A percentile compares a stretch with the other conserved stretches of the same genome.
Conservation (phyloP, 2,113 vertebrate genomes). For the Oreochromis niloticus region DNA sequence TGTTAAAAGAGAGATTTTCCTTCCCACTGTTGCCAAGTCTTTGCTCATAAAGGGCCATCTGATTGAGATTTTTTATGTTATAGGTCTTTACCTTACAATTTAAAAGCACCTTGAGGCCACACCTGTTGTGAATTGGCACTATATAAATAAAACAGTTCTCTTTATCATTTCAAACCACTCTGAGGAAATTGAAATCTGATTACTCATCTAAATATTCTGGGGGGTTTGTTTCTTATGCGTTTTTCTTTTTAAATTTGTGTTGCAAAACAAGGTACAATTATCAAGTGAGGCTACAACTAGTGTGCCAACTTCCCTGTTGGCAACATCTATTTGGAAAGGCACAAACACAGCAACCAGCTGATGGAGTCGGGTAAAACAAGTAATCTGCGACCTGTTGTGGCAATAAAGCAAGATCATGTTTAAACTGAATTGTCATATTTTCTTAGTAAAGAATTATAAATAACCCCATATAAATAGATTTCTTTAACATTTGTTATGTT, state of each 20-base stretch:
- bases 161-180: neutral
- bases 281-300: neutral
- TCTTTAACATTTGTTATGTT: neutral
- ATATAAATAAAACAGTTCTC: neutral
- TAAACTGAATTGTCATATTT: neutral
- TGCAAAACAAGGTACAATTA: neutral
- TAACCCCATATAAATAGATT: neutral
- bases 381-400: neutral
- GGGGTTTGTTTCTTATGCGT: fast-evolving
- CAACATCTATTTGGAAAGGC: neutral
- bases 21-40: neutral
- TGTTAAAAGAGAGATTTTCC: neutral
- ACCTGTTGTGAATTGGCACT: neutral
- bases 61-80: neutral
- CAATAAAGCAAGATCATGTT: neutral
- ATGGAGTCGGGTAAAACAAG: neutral
- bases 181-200: neutral
- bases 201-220: neutral
- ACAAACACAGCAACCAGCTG: neutral
- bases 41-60: neutral
- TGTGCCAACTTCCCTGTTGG: neutral
- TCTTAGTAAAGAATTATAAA: neutral
- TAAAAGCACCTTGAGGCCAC: neutral
- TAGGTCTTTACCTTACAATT: neutral
- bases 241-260: neutral